Percentiles rank a stretch among this genome's conserved stretches.
Evolutionary conservation across 2,113 vertebrate genomes (phyloP).

Genomic region (Cacatua alba): DNA sequence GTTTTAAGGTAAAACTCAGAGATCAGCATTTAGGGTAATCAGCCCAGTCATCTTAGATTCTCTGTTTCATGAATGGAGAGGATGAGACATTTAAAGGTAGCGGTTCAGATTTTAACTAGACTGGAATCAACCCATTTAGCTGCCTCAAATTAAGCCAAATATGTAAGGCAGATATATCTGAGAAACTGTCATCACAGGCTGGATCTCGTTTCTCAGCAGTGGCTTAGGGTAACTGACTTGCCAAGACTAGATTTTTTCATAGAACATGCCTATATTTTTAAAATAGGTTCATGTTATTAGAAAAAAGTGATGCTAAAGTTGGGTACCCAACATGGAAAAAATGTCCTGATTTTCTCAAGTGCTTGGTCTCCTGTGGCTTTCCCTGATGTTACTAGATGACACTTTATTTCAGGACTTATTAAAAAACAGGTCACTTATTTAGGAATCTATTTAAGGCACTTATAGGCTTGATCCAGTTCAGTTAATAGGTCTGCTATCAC

Average conservation of each 20-base stretch:
- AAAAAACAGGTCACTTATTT: background rate
- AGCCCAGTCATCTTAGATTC: background rate
- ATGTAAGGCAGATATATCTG: background rate
- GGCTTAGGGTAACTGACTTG: background rate
- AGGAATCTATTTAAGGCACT: background rate
- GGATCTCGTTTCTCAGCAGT: background rate
- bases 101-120: background rate
- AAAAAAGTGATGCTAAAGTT: background rate
- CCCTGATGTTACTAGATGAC: background rate
- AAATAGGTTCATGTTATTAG: background rate
- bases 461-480: background rate
- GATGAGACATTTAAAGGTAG: background rate
- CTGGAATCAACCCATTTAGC: background rate
- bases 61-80: background rate
- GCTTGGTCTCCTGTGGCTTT: background rate
- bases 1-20: background rate
- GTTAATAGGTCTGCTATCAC: background rate
- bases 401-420: background rate
- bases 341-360: slow-evolving; percentile 12
- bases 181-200: background rate
- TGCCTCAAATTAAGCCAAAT: background rate
- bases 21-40: background rate
- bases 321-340: background rate
- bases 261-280: background rate
- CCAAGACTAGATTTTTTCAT: background rate